Base-by-base conservation (phyloP, 2,888 invertebrate species). In the Tiliacea citrago region DNA sequence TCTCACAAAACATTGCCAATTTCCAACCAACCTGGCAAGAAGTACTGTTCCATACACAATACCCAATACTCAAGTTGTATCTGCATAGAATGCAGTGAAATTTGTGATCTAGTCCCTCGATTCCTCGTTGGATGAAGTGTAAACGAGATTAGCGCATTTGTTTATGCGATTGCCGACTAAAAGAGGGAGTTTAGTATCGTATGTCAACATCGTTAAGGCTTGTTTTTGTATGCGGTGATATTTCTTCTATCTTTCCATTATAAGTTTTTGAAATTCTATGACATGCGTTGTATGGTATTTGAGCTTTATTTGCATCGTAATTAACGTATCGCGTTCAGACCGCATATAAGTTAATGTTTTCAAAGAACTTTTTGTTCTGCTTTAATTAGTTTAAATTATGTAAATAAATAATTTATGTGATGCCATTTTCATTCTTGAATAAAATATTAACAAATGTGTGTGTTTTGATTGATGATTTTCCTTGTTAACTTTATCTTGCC, bases 391-490 rank as follows among this genome's bases (percentile, higher is more conserved):
- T 85, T 90, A 91, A 91, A 89, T 77, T 60, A 86, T 95, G 95
- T 96, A 96, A 91, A 95, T 96, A 95, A 90, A 81, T 95, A 95
- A 95, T 93, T 95, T 94, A 95, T 95, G 90, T 90, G 90, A 89
- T 88, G 91, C 90, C 90, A 90, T 92, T 92, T 90, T 88, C 72
- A 85, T 88, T 90, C 88, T 90, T 85, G 74, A 94, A 93, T 93
- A 94, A 94, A 95, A 91, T 74, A 93, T 94, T 95, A 96, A 95
- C 95, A 92, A 89, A 87, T 90, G 5, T 49, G 2, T 60, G 71
- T 68, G 74, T 84, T 85, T 85, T 68, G 75, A 81, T 87, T 87
- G 6, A 1, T n/a, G 0, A 68, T 49, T 66, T 61, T 62, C 62
- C 67, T 55, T 51, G 8, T 47, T 13, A 8, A 13, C 4, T 16